These are phyloP conservation scores for Ypsolopha sequella DNA, from an alignment of 2,888 invertebrate species.

Conservation along the genomic window DNA sequence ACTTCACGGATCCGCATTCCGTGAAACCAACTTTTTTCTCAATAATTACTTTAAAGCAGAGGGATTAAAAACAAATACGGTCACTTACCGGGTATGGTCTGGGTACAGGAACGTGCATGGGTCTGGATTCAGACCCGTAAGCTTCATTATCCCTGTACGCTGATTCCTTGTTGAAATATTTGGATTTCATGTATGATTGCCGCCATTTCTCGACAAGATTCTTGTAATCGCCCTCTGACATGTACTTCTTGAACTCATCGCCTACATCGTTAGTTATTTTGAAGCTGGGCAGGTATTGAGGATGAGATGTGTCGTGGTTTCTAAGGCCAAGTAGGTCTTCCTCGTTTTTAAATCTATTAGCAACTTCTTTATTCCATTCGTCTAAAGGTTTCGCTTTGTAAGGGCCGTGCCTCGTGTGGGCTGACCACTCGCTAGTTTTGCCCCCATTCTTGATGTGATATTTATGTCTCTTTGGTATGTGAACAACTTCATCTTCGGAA, in stretches of 20 bases:
- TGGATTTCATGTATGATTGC: constrained; percentile 51
- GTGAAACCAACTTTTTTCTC: constrained; percentile 30
- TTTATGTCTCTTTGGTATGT: constrained; percentile 41
- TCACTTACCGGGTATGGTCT: constrained; percentile 58
- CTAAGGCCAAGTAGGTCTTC: constrained; percentile 56
- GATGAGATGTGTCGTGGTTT: constrained; percentile 51
- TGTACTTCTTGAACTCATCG: constrained; percentile 8
- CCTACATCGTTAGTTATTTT: constrained; percentile 28
- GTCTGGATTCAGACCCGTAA: constrained; percentile 45
- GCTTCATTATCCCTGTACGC: constrained; percentile 8
- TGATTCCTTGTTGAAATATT: constrained; percentile 28
- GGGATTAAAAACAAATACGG: constrained; percentile 13
- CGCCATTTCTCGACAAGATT: constrained; percentile 54
- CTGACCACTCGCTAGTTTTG: constrained; percentile 32
- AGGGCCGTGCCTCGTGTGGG: constrained; percentile 26
- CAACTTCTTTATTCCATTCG: constrained; percentile 42
- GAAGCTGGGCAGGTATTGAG: constrained; percentile 41
- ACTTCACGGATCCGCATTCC: constrained; percentile 58
- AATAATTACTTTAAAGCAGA: constrained; percentile 33
- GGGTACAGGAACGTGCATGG: constrained; percentile 46
- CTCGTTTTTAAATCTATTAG: constrained; percentile 48
- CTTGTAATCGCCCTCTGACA: constrained; percentile 42
- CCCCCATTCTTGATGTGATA: constrained; percentile 23
- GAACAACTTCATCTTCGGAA: constrained; percentile 33
- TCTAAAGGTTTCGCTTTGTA: constrained; percentile 26